Percentiles rank a stretch among this genome's conserved stretches.
phyloP scores from a whole-genome alignment of 2,113 vertebrate species.

The Chamaea fasciata region DNA sequence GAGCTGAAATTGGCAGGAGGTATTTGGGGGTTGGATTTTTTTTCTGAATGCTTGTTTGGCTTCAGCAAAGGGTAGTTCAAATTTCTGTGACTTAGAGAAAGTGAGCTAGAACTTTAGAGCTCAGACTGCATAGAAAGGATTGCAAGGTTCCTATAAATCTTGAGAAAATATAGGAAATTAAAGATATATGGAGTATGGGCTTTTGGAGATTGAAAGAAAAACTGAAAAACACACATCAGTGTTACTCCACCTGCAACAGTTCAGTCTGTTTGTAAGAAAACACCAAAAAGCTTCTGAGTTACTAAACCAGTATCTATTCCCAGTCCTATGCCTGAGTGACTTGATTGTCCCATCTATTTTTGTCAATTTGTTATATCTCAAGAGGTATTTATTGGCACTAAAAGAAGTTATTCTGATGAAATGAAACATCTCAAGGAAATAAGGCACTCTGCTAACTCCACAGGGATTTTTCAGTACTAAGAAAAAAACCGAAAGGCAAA shows the following conservation, averaged over 20 bases:
- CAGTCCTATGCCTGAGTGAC: background rate
- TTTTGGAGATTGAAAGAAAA: background rate
- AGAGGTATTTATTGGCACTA: background rate
- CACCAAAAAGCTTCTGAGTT: background rate
- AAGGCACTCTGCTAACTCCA: rapidly evolving
- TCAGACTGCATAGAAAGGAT: background rate
- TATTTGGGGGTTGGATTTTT: background rate
- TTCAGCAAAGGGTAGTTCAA: background rate
- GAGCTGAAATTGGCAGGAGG: background rate
- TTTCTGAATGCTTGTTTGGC: background rate
- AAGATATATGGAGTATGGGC: background rate
- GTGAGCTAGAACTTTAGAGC: background rate
- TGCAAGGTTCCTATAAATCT: background rate
- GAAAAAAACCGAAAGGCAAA: background rate
- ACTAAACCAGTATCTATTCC: background rate
- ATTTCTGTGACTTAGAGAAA: background rate
- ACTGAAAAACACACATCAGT: background rate
- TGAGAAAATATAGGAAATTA: background rate
- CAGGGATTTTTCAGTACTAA: background rate
- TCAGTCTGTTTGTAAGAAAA: background rate
- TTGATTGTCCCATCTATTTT: background rate
- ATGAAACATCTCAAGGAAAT: background rate
- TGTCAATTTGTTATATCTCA: background rate
- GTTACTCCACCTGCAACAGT: background rate
- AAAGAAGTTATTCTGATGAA: background rate